phyloP scores from a whole-genome alignment of 2,797 vertebrate genomes.

The Cossypha caffra region DNA sequence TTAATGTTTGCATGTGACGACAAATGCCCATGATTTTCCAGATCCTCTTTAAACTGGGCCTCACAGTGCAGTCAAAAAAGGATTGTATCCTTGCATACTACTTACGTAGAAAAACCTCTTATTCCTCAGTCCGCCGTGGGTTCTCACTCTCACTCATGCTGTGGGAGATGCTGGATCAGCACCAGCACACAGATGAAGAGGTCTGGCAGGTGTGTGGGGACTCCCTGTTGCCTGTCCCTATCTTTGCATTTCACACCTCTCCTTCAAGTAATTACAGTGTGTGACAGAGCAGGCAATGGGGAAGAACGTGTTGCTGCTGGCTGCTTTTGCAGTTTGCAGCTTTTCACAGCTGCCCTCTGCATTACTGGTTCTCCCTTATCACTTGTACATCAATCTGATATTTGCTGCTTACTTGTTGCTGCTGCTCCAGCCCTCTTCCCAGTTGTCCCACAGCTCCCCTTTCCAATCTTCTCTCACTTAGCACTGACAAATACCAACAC shows the following conservation, averaged over 20 bases:
- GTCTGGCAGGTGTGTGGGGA: rapidly evolving
- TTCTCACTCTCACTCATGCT: background rate
- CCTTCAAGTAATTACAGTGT: background rate
- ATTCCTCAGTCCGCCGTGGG: background rate
- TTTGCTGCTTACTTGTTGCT: background rate
- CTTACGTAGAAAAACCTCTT: background rate
- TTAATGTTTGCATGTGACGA: background rate
- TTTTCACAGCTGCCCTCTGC: background rate
- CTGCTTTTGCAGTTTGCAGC: background rate
- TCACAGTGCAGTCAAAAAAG: background rate
- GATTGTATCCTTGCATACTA: background rate
- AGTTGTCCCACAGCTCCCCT: rapidly evolving
- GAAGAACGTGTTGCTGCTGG: background rate
- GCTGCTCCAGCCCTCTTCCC: background rate
- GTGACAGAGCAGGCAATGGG: background rate
- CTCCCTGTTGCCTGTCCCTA: background rate
- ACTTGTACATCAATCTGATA: background rate
- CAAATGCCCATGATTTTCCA: background rate
- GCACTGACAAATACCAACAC: background rate
- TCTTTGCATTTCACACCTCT: background rate
- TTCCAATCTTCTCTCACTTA: background rate
- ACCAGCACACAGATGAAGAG: background rate
- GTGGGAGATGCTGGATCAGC: background rate
- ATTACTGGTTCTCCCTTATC: background rate
- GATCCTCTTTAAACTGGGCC: background rate